Conservation (phyloP, 2,797 vertebrate genomes). For the Neosalanx taihuensis region DNA sequence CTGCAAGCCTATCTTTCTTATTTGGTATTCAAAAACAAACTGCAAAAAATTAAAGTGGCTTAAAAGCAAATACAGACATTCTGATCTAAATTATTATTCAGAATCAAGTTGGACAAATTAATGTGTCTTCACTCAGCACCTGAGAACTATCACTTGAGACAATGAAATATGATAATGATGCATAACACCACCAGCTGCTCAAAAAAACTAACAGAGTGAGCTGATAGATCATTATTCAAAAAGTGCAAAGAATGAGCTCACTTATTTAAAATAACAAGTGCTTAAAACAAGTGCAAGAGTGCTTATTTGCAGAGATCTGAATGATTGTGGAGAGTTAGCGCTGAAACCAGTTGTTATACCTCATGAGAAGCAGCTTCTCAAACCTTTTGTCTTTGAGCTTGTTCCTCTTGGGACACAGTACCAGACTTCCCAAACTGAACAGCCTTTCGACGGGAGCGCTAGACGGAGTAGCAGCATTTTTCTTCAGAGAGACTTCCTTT, state of each 20-base stretch:
- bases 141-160: neutral
- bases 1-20: too few relatives aligned
- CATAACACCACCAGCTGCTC: neutral
- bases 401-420: conserved; percentile 2
- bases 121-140: neutral
- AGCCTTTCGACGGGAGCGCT: neutral
- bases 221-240: neutral
- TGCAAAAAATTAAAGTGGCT: too few relatives aligned
- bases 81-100: neutral
- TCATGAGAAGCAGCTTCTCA: conserved; percentile 2
- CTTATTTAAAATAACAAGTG: neutral
- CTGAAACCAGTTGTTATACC: neutral
- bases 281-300: neutral
- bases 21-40: neutral
- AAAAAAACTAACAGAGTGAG: neutral
- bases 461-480: conserved; percentile 14
- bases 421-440: neutral
- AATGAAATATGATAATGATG: neutral
- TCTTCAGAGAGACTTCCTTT: conserved; percentile 17
- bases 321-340: neutral
- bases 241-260: neutral
- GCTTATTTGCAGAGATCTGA: conserved; percentile 4
- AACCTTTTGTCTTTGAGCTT: neutral
- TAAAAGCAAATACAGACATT: neutral
- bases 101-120: neutral